Conservation (phyloP, 2,888 invertebrate genomes). For the Morpho achilles region DNA sequence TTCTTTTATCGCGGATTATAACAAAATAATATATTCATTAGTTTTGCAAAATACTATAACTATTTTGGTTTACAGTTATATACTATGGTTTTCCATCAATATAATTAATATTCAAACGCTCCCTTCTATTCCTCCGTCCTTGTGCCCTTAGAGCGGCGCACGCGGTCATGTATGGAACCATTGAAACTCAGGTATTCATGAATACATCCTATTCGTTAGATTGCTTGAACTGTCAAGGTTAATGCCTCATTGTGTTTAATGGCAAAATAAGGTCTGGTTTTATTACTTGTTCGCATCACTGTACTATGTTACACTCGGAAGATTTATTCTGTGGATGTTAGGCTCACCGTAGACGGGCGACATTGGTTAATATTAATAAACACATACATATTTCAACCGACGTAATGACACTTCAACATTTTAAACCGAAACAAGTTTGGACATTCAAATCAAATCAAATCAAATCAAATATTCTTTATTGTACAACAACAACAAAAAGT, state of each 20-base stretch:
- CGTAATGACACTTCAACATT: no score
- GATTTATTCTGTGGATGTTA: not conserved
- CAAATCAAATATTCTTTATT: no score
- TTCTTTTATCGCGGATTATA: no score
- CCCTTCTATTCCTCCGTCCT: slow-evolving; percentile 23
- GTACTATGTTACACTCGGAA: slow-evolving; percentile 6
- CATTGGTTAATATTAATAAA: no score
- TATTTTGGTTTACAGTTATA: no score
- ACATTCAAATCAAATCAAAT: no score
- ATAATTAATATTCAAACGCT: slow-evolving; percentile 1
- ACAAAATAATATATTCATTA: no score
- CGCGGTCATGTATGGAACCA: slow-evolving; percentile 19
- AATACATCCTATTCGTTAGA: slow-evolving; percentile 29
- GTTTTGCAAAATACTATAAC: no score
- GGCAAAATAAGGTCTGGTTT: slow-evolving; percentile 32
- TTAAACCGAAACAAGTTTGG: no score
- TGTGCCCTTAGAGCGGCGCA: slow-evolving; percentile 21
- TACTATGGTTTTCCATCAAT: not conserved
- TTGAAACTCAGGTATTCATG: slow-evolving; percentile 25
- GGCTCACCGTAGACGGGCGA: not conserved
- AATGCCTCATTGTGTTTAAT: slow-evolving; percentile 37
- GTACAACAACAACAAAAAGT: no score
- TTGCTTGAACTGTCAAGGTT: slow-evolving; percentile 33
- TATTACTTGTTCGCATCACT: slow-evolving; percentile 26
- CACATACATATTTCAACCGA: no score